Percentiles rank a stretch among this genome's conserved stretches.
Conservation (phyloP, 2,797 vertebrate genomes). For the Brachymystax lenok region DNA sequence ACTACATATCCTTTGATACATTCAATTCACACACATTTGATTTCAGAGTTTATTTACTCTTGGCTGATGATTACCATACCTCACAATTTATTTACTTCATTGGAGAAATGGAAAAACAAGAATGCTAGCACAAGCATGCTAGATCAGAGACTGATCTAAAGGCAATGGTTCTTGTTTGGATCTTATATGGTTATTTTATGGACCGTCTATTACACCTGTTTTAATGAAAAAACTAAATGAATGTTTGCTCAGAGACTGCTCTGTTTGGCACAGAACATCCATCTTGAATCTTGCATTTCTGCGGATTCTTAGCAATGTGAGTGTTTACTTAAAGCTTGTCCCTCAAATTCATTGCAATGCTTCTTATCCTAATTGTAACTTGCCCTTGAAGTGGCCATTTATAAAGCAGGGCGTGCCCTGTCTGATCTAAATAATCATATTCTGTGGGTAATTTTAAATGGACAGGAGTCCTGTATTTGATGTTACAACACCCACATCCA, state of each 20-base stretch:
- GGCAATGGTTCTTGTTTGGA: no score
- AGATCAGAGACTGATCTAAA: neutral
- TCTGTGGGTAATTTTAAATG: slow-evolving; percentile 8
- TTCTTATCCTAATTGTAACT: slow-evolving; percentile 51
- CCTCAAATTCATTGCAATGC: slow-evolving; percentile 53
- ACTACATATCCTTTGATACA: neutral
- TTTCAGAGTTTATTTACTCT: neutral
- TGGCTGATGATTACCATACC: neutral
- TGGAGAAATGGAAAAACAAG: neutral
- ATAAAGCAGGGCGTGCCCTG: slow-evolving; percentile 25
- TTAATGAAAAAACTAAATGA: neutral
- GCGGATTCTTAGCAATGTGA: slow-evolving; percentile 61
- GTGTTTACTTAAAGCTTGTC: slow-evolving; percentile 30
- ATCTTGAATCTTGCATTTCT: slow-evolving; percentile 31
- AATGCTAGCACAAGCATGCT: neutral
- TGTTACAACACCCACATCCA: neutral
- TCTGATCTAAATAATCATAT: slow-evolving; percentile 38
- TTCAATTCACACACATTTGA: neutral
- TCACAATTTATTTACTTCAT: neutral
- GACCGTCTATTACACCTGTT: no score
- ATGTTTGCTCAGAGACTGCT: neutral
- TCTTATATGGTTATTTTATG: no score
- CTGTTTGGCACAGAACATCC: slow-evolving; percentile 10
- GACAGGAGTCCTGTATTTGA: slow-evolving; percentile 8
- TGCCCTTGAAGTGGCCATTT: slow-evolving; percentile 41